Conservation (phyloP, 2,888 invertebrate genomes). For the Harpalus rubripes region DNA sequence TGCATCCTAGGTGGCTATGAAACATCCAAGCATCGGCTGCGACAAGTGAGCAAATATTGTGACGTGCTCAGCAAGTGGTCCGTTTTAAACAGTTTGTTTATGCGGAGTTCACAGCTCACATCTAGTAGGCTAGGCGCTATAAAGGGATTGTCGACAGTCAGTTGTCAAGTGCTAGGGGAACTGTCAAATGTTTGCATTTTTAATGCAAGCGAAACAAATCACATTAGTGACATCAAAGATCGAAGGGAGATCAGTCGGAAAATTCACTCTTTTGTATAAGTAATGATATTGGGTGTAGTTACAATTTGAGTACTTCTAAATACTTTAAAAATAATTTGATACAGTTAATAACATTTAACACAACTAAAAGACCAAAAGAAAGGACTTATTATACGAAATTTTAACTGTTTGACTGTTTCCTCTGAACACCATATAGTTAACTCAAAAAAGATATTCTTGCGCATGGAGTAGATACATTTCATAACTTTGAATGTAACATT, state of each 20-base stretch:
- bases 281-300: neutral
- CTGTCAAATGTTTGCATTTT: conserved; percentile 63
- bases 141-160: conserved; percentile 61
- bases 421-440: no score
- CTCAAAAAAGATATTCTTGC: no score
- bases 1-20: conserved; percentile 31
- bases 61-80: conserved; percentile 63
- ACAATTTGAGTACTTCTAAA: neutral
- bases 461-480: no score
- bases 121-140: conserved; percentile 30
- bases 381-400: no score
- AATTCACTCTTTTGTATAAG: conserved; percentile 44
- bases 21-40: conserved; percentile 3
- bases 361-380: no score
- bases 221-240: conserved; percentile 58
- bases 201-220: conserved; percentile 57
- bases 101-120: conserved; percentile 9
- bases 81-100: conserved; percentile 64
- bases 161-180: conserved; percentile 17
- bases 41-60: conserved; percentile 65
- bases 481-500: no score
- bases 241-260: conserved; percentile 31
- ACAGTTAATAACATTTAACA: neutral
- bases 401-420: no score
- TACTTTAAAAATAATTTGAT: neutral